These are phyloP conservation scores for Heliconius ismenius DNA, from an alignment of 2,888 invertebrate genomes.

Conservation along the genomic window DNA sequence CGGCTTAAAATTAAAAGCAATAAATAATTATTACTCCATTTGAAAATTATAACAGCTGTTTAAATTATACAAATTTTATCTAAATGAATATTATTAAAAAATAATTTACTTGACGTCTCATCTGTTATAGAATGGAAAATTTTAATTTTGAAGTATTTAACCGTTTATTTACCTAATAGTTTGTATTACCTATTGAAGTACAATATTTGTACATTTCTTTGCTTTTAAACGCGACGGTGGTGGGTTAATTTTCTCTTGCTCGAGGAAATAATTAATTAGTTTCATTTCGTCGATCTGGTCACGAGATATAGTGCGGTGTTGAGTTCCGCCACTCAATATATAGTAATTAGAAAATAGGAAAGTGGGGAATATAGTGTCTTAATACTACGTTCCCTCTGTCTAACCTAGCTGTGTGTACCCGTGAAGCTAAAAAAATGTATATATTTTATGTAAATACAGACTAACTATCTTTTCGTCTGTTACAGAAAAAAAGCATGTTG, in stretches of 20 bases:
- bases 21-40: neutral
- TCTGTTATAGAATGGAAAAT: neutral
- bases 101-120: neutral
- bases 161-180: neutral
- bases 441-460: no score
- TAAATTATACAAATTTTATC: neutral
- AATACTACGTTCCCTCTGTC: neutral
- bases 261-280: no score
- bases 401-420: neutral
- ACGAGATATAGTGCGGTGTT: no score
- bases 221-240: no score
- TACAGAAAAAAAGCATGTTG: neutral
- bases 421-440: neutral
- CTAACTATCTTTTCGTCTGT: neutral
- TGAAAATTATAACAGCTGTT: neutral
- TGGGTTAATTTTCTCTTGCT: no score
- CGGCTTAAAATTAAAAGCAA: neutral
- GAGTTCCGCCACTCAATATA: no score
- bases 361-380: neutral
- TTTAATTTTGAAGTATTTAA: neutral
- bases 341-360: neutral
- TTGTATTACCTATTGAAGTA: neutral
- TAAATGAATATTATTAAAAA: neutral
- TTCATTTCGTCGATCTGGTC: no score
- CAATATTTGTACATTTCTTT: no score